Conservation (phyloP, 2,888 invertebrate genomes). For the Lasioglossum leucozonium region DNA sequence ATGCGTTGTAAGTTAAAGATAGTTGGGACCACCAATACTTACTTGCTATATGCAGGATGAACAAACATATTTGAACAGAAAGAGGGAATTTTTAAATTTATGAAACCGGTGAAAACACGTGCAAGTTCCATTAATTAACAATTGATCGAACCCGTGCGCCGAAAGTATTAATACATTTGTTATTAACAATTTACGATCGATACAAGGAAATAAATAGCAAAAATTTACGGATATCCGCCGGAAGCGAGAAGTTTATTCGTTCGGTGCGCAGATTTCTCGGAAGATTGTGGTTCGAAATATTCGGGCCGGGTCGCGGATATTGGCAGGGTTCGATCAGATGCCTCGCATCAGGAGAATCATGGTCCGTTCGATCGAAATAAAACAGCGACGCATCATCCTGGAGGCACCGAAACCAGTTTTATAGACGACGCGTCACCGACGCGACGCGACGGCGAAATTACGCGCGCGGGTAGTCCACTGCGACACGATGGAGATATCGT, state of each 20-base stretch:
- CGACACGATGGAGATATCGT: constrained; percentile 13
- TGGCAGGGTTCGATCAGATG: neutral
- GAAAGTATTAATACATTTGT: too few relatives aligned
- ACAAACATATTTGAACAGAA: too few relatives aligned
- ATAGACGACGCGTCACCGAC: constrained; percentile 14
- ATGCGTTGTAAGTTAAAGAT: too few relatives aligned
- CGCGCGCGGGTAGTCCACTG: constrained; percentile 11
- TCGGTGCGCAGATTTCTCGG: neutral
- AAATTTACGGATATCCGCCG: neutral
- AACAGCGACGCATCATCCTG: neutral
- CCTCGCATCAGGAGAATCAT: neutral
- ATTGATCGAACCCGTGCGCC: too few relatives aligned
- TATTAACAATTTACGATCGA: too few relatives aligned
- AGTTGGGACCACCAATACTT: too few relatives aligned
- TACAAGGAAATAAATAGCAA: too few relatives aligned
- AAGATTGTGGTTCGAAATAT: constrained; percentile 15
- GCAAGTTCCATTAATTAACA: too few relatives aligned
- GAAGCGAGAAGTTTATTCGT: neutral
- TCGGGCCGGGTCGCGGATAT: neutral
- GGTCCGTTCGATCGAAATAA: constrained; percentile 11
- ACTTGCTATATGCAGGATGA: too few relatives aligned
- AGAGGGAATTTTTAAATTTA: too few relatives aligned
- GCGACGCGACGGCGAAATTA: constrained; percentile 16
- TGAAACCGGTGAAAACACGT: too few relatives aligned
- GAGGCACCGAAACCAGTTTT: constrained; percentile 13